Evolutionary conservation across 2,888 invertebrate species (phyloP).

Genomic region (Aromia moschata): DNA sequence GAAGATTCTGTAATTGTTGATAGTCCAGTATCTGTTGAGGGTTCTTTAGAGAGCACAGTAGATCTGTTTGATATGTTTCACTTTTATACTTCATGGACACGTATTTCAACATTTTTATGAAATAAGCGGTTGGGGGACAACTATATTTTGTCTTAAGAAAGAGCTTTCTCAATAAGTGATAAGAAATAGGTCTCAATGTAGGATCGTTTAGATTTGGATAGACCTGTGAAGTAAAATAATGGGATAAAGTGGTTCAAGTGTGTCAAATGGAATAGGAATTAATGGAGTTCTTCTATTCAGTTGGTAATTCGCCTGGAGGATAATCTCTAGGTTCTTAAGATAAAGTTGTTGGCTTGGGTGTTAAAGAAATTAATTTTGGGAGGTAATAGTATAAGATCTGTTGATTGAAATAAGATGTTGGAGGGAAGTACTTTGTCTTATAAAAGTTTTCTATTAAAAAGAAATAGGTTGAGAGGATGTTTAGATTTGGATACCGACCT

Average conservation of each 20-base stretch:
- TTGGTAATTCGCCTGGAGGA: too few species aligned
- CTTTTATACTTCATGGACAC: neutral
- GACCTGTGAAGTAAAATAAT: neutral
- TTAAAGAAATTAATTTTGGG: slow-evolving; percentile 15
- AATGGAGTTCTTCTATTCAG: too few species aligned
- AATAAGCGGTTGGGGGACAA: slow-evolving; percentile 43
- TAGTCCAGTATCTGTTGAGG: slow-evolving; percentile 19
- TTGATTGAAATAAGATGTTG: slow-evolving; percentile 40
- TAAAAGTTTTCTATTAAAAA: slow-evolving; percentile 51
- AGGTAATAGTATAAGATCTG: slow-evolving; percentile 32
- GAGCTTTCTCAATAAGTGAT: slow-evolving; percentile 46
- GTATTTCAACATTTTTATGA: slow-evolving; percentile 45
- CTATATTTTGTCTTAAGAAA: neutral
- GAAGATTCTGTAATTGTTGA: too few species aligned
- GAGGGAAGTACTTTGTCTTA: slow-evolving; percentile 42
- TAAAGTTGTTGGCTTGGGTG: too few species aligned
- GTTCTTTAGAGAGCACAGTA: neutral
- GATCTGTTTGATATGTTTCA: too few species aligned
- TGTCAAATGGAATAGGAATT: too few species aligned
- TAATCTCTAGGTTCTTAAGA: slow-evolving; percentile 1
- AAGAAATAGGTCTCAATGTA: slow-evolving; percentile 61
- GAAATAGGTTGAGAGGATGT: slow-evolving; percentile 52
- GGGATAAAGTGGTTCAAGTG: too few species aligned
- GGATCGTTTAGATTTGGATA: slow-evolving; percentile 42
- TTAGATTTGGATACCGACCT: slow-evolving; percentile 47